Evolutionary conservation across 2,888 invertebrate genomes (phyloP), one percentile per base, ranked within the genome.

Genomic region (Agonopterix alstromeriana): DNA sequence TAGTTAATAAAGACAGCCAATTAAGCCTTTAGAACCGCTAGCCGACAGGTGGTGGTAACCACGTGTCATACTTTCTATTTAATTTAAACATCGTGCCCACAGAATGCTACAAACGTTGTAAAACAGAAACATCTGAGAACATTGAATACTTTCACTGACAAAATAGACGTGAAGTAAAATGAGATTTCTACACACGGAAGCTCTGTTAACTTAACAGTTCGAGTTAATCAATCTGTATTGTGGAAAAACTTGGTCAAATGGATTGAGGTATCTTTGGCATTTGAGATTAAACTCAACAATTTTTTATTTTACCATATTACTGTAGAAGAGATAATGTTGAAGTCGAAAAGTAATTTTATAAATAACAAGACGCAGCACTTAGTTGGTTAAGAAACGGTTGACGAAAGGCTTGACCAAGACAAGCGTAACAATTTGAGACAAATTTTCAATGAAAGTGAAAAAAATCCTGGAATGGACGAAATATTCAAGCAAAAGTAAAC

Each of bases 1-100:
- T 55, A 61, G 57, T 56, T 61, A 57, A 59, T 63, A 65, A 58
- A 62, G 55, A 61, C 54, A 60, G 53, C 56, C 54, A 64, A 67
- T 70, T 63, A 67, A 53, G 47, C 51, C 47, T 49, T 60, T 57
- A 58, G 48, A 49, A 46, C 56, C 52, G 47, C 53, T 57, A 54
- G 52, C 50, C 36, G 55, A 55, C 57, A 52, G 56, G 57, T 57
- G 56, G 36, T 43, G 46, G 48, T 43, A 42, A 36, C 27, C 45
- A 47, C 47, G 47, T 41, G 47, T 36, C 45, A 38, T 48, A 56
- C 60, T 67, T 67, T 67, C 61, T 67, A 66, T 60, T 65, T 50
- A 55, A 59, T 57, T 55, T 40, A 43, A 49, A 49, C 46, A 49
- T 46, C 14, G 8, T 44, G 48, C 50, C 43, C 52, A 53, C 50